Conservation (phyloP, 2,888 invertebrate genomes). For the Euzophera pinguis region DNA sequence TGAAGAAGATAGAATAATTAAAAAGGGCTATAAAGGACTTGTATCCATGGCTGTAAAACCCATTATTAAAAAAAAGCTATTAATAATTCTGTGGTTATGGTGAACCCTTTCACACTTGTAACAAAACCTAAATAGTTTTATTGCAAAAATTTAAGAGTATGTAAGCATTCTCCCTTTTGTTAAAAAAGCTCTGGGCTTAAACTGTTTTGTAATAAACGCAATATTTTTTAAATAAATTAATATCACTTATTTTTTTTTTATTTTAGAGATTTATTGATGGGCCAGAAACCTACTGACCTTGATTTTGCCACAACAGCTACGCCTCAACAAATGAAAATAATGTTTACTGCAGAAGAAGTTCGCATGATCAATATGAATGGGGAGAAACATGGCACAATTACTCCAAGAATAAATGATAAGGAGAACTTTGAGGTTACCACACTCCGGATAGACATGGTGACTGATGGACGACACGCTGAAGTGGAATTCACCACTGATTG, state of each 20-base stretch:
- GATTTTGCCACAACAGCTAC: slow-evolving; percentile 99
- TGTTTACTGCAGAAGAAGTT: slow-evolving; percentile 91
- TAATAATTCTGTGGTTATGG: too few relatives aligned
- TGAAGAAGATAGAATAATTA: too few relatives aligned
- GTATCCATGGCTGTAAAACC: too few relatives aligned
- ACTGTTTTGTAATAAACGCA: too few relatives aligned
- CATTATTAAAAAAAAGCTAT: too few relatives aligned
- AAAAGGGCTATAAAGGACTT: too few relatives aligned
- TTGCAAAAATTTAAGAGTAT: too few relatives aligned
- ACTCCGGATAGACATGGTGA: slow-evolving; percentile 92
- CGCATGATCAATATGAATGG: slow-evolving; percentile 96
- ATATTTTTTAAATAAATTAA: slow-evolving; percentile 7
- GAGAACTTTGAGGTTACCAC: slow-evolving; percentile 98
- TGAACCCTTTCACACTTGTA: too few relatives aligned
- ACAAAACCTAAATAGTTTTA: too few relatives aligned
- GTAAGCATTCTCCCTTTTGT: too few relatives aligned
- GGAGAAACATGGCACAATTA: slow-evolving; percentile 97
- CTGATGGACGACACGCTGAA: slow-evolving; percentile 97
- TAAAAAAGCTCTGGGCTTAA: too few relatives aligned
- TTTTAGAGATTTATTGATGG: slow-evolving; percentile 87
- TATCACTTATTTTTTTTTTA: slow-evolving; percentile 11
- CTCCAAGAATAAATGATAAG: slow-evolving; percentile 95
- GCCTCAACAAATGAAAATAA: slow-evolving; percentile 96
- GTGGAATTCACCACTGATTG: slow-evolving; percentile 96
- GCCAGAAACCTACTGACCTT: slow-evolving; percentile 90